Percentiles rank a stretch among this genome's conserved stretches.
Conservation (phyloP, 2,113 vertebrate genomes). For the rabbit (Oryctolagus cuniculus) region mOryCun1.1 NC_091444.1:51614001-51614500, state of each 20-base stretch:
- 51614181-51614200: too few relatives aligned
- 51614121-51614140: background rate
- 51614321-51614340: background rate
- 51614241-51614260: background rate
- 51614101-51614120: background rate
- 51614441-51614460: background rate
- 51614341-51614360: background rate
- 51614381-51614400: background rate
- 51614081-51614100: background rate
- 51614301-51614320: background rate
- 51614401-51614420: too few relatives aligned
- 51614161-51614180: background rate
- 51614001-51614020: background rate
- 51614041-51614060: background rate
- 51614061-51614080: background rate
- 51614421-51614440: background rate
- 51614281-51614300: background rate
- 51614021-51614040: background rate
- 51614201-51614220: background rate
- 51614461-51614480: background rate
- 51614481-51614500: background rate
- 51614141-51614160: background rate
- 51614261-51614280: background rate
- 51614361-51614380: too few relatives aligned
- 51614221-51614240: accelerated